Evolutionary conservation across 1,140 invertebrate species (phyloP), one percentile per base, ranked within the genome.

Genomic region (Trichogramma pretiosum): DNA sequence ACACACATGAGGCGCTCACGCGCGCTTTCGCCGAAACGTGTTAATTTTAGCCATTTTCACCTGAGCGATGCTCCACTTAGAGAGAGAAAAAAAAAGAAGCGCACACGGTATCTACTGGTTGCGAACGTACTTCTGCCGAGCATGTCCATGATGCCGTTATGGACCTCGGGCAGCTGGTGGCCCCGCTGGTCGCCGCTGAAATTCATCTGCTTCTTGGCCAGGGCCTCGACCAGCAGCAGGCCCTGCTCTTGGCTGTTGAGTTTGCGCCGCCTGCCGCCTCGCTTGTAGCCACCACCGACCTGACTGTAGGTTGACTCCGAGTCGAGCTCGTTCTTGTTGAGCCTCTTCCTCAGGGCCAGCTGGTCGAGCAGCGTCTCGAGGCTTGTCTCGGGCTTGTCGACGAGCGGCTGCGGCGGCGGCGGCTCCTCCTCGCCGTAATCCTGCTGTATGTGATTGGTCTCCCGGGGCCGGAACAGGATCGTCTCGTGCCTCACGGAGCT

Each of bases 61-160:
- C 13, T 39, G 48, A 3, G n/a, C n/a, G n/a, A n/a, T n/a, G n/a
- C n/a, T 21, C 48, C 28, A 49, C 34, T 49, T 13, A 9, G 17
- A 14, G 10, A 11, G 24, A 28, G 11, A 28, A 28, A 11, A 28
- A 28, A 28, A 28, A 28, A 28, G 5, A 5, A 28, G 24, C 11
- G 5, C 5, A 28, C 24, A 5, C 24, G 26, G 26, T 30, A 7
- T 8, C 26, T 11, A 11, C 5, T 28, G 24, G 24, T 28, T n/a
- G 33, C 33, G 16, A 16, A 50, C 81, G 73, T 78, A 87, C 85
- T 88, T 83, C 84, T 80, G 48, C 84, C 84, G 52, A 89, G 71
- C 75, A 89, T 83, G 60, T 87, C 83, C 75, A 87, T 83, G 48
- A 89, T 79, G 46, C 81, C 80, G 55, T 79, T 81, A 48, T 84